Evolutionary conservation across 30 jellyfish, hydroid and myxozoan species (phyloP).

Genomic region (Pelagia noctiluca): DNA sequence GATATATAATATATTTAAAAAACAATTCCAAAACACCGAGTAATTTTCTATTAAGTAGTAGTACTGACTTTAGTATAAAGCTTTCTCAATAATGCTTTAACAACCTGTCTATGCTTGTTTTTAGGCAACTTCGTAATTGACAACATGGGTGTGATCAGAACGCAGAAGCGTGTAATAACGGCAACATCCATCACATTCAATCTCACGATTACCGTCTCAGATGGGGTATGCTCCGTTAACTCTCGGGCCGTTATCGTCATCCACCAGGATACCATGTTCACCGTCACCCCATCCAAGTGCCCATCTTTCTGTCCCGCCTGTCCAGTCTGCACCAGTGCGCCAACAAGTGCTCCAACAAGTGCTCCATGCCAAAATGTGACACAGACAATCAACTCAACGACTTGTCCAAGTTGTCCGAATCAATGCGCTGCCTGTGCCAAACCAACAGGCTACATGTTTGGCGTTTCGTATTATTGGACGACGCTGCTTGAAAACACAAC

Average conservation of each 20-base stretch:
- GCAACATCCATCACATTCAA: constrained; percentile 62
- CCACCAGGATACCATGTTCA: constrained; percentile 68
- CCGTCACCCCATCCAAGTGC: constrained; percentile 70
- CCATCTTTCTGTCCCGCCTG: constrained; percentile 69
- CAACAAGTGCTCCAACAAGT: constrained; percentile 29
- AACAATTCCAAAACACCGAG: too few species aligned
- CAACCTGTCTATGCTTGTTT: too few species aligned
- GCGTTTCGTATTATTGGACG: constrained; percentile 31
- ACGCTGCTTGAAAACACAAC: constrained; percentile 59
- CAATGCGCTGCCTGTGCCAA: not conserved
- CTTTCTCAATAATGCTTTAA: too few species aligned
- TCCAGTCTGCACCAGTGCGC: constrained; percentile 55
- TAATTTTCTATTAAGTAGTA: too few species aligned
- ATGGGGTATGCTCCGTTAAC: constrained; percentile 76
- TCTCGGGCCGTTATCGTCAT: constrained; percentile 48
- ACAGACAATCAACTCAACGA: not conserved
- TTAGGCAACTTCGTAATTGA: constrained; percentile 65
- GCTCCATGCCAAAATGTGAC: constrained; percentile 17
- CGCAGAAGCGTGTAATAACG: constrained; percentile 41
- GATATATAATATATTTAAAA: too few species aligned
- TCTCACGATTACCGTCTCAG: constrained; percentile 73
- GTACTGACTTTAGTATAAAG: too few species aligned
- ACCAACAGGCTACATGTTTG: constrained; percentile 68
- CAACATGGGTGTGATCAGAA: constrained; percentile 64
- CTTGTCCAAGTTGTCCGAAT: constrained; percentile 58